A percentile compares a stretch with the other conserved stretches of the same genome.
These are phyloP conservation scores for Drosophila histrio DNA, from an alignment of 2,888 invertebrate genomes.

Conservation along the genomic window DNA sequence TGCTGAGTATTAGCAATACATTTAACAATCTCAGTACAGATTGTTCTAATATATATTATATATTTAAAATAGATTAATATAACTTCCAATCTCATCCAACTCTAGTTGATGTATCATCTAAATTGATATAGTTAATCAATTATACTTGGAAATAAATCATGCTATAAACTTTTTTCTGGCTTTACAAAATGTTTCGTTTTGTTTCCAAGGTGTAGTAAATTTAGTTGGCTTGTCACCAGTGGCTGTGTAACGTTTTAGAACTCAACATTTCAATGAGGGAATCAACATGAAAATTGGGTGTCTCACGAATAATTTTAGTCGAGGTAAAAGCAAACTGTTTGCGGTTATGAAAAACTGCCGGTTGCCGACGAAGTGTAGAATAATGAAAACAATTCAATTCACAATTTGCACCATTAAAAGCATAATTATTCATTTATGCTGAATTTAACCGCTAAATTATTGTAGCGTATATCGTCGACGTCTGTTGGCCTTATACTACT, in stretches of 20 bases:
- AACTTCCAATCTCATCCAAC: too few species aligned
- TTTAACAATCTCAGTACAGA: too few species aligned
- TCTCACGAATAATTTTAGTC: constrained; percentile 16
- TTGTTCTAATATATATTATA: too few species aligned
- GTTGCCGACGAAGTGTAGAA: constrained; percentile 40
- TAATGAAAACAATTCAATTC: constrained; percentile 77
- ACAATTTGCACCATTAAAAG: constrained; percentile 80
- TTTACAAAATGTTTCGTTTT: constrained; percentile 2
- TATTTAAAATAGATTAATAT: too few species aligned
- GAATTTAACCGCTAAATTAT: constrained; percentile 72
- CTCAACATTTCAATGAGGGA: background rate
- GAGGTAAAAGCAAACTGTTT: constrained; percentile 18
- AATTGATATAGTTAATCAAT: too few species aligned
- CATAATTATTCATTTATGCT: constrained; percentile 80
- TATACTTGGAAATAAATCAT: background rate
- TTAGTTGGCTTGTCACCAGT: background rate
- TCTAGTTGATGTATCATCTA: too few species aligned
- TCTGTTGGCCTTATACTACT: background rate
- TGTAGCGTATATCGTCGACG: constrained; percentile 40
- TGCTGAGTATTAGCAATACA: too few species aligned
- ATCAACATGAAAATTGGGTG: constrained; percentile 5
- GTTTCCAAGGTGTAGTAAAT: constrained; percentile 3
- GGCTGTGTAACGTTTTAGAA: background rate
- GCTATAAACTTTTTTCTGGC: background rate
- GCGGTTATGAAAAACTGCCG: constrained; percentile 45